phyloP scores from a whole-genome alignment of 2,888 invertebrate species.

The Lasius platythorax region DNA sequence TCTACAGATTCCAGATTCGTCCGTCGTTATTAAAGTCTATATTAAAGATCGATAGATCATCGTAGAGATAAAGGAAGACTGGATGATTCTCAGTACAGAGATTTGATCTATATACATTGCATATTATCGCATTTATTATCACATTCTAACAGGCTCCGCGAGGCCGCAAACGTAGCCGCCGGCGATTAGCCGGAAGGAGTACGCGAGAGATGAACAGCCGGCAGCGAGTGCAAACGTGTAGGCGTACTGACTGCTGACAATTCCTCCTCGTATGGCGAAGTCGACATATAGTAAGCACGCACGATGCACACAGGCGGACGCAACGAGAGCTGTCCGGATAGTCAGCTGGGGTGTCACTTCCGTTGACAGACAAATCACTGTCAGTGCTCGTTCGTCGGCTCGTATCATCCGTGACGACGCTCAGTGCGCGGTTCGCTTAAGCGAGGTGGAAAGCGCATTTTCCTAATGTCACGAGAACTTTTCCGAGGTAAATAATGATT shows the following conservation, averaged over 20 bases:
- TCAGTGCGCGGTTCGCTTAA: slow-evolving; percentile 48
- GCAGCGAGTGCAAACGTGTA: slow-evolving; percentile 66
- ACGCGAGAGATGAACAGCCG: slow-evolving; percentile 26
- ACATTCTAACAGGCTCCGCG: background rate
- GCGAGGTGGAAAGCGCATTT: background rate
- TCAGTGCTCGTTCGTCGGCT: slow-evolving; percentile 2
- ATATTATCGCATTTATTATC: slow-evolving; percentile 10
- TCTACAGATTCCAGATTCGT: too few relatives aligned
- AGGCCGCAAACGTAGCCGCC: slow-evolving; percentile 11
- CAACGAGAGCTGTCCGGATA: slow-evolving; percentile 64
- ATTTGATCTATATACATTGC: background rate
- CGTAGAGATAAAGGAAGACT: background rate
- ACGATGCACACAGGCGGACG: slow-evolving; percentile 55
- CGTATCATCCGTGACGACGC: slow-evolving; percentile 70
- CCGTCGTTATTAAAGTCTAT: too few relatives aligned
- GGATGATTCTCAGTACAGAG: background rate
- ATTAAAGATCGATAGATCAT: background rate
- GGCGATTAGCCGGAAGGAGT: slow-evolving; percentile 22
- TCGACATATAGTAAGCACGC: slow-evolving; percentile 62
- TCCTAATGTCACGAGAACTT: background rate
- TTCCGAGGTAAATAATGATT: background rate
- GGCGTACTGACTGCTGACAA: slow-evolving; percentile 73
- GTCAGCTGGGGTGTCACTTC: slow-evolving; percentile 77
- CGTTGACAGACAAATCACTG: slow-evolving; percentile 74
- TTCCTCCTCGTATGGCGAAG: slow-evolving; percentile 72